Conservation (phyloP, 2,888 invertebrate genomes). For the Bimastos eiseni region DNA sequence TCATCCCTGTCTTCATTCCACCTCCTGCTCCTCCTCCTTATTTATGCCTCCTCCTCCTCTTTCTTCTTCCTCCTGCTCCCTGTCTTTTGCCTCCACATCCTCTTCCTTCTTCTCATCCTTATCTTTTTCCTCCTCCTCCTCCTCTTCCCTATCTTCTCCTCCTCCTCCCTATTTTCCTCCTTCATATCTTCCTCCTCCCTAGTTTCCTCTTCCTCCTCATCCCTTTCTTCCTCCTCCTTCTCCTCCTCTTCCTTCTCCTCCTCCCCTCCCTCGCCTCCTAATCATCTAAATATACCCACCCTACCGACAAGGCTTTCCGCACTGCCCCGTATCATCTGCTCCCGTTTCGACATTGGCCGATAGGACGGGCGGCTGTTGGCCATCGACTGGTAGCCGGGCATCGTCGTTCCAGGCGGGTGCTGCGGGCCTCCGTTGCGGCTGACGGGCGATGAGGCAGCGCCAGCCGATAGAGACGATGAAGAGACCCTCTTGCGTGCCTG, state of each 20-base stretch:
- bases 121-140: not conserved
- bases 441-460: not conserved
- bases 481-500: conserved; percentile 18
- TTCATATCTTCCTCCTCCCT: not conserved
- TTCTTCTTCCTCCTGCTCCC: not conserved
- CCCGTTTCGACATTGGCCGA: not conserved
- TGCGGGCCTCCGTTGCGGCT: conserved; percentile 8
- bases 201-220: too few relatives aligned
- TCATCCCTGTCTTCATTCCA: too few relatives aligned
- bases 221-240: too few relatives aligned
- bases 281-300: conserved; percentile 25
- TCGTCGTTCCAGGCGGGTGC: not conserved
- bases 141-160: not conserved
- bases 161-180: not conserved
- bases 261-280: too few relatives aligned
- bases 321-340: conserved; percentile 27
- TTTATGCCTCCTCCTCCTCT: not conserved
- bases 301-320: conserved; percentile 36
- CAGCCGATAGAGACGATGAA: not conserved
- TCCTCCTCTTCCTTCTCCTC: too few relatives aligned
- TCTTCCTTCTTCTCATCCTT: not conserved
- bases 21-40: not conserved
- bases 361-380: not conserved
- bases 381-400: too few relatives aligned
- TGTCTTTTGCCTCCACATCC: not conserved